Conservation (phyloP, 2,888 invertebrate species). For the Cerastis rubricosa region DNA sequence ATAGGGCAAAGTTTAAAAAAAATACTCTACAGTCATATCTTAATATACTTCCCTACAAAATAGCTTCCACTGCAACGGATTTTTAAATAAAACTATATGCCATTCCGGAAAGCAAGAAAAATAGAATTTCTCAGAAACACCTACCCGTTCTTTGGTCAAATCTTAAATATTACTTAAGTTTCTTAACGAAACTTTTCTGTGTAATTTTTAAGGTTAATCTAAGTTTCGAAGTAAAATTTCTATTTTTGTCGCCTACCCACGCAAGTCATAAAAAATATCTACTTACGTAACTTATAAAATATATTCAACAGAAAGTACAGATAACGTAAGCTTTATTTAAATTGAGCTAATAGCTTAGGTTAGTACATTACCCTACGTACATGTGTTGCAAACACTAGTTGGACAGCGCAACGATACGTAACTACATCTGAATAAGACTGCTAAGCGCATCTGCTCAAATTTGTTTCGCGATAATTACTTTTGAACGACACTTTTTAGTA, state of each 20-base stretch:
- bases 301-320: neutral
- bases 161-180: neutral
- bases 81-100: conserved; percentile 1
- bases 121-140: conserved; percentile 1
- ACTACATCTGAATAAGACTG: neutral
- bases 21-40: neutral
- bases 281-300: conserved; percentile 1
- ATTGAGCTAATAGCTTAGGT: conserved; percentile 2
- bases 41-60: conserved; percentile 1
- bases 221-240: neutral
- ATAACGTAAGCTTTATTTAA: conserved; percentile 1
- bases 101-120: conserved; percentile 9
- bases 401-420: conserved; percentile 9
- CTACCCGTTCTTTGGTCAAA: neutral
- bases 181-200: no score
- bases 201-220: no score
- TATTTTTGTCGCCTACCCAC: neutral
- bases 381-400: conserved; percentile 22
- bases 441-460: conserved; percentile 4
- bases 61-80: neutral
- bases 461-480: neutral
- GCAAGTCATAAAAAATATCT: neutral
- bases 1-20: neutral
- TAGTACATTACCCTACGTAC: conserved; percentile 7
- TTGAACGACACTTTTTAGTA: neutral